phyloP scores from a whole-genome alignment of 2,113 vertebrate species.

The Oceanites oceanicus region DNA sequence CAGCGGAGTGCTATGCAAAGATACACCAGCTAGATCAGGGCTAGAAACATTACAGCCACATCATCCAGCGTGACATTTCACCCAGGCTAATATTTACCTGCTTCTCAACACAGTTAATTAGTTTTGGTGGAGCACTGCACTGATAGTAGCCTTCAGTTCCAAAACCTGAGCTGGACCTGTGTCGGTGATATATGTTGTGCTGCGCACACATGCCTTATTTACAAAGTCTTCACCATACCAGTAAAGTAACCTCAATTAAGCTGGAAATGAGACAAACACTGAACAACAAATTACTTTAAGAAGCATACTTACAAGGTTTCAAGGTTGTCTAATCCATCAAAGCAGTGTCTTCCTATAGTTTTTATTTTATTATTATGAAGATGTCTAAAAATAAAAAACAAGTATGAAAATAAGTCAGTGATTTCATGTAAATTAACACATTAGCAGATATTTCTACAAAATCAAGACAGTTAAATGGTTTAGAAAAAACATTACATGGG shows the following conservation, averaged over 20 bases:
- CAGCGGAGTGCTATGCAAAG: not conserved
- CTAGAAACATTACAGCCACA: not conserved
- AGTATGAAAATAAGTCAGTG: not conserved
- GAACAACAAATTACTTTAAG: not conserved
- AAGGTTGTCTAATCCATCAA: conserved; percentile 91
- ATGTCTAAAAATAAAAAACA: conserved; percentile 78
- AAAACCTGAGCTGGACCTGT: not conserved
- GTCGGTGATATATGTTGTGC: not conserved
- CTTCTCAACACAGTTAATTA: not conserved
- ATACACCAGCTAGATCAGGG: not conserved
- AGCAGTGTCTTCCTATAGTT: conserved; percentile 86
- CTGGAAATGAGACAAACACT: not conserved
- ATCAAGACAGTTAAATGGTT: not conserved
- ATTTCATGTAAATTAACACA: not conserved
- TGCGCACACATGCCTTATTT: not conserved
- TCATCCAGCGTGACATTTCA: not conserved
- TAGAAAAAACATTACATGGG: not conserved
- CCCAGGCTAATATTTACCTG: not conserved
- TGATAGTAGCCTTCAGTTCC: not conserved
- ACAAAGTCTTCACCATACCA: not conserved
- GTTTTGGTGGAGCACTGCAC: conserved; percentile 12
- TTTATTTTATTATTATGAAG: conserved; percentile 98
- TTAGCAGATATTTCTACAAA: not conserved
- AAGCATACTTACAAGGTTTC: conserved; percentile 93
- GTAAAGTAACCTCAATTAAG: not conserved